Percentiles rank a stretch among this genome's conserved stretches.
phyloP scores from a whole-genome alignment of 2,797 vertebrate species.

The Triplophysa yarkandensis region DNA sequence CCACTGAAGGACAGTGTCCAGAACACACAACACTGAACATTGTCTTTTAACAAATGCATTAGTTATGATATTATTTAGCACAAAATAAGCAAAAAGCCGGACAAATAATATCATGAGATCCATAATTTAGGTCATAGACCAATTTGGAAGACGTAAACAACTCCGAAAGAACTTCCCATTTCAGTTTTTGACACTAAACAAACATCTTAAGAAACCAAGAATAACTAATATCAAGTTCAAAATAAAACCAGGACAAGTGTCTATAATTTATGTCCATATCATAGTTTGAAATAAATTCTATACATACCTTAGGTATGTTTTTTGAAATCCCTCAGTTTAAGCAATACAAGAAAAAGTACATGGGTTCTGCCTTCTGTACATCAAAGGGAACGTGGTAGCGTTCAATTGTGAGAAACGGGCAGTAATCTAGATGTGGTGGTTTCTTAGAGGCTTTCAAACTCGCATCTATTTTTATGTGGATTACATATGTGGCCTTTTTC shows the following conservation, averaged over 20 bases:
- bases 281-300: too few relatives aligned
- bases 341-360: background rate
- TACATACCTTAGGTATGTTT: background rate
- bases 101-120: too few relatives aligned
- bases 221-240: too few relatives aligned
- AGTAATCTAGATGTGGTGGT: constrained; percentile 40
- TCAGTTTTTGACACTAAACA: too few relatives aligned
- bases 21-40: background rate
- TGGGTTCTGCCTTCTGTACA: background rate
- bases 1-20: constrained; percentile 33
- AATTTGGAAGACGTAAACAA: too few relatives aligned
- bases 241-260: too few relatives aligned
- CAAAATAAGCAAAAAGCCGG: background rate
- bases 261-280: too few relatives aligned
- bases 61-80: background rate
- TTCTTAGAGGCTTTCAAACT: constrained; percentile 52
- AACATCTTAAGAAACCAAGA: too few relatives aligned
- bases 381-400: background rate
- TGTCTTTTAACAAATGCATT: background rate
- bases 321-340: background rate
- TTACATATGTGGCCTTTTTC: constrained; percentile 39
- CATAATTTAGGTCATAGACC: too few relatives aligned
- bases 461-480: constrained; percentile 44
- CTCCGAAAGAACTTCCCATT: too few relatives aligned
- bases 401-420: constrained; percentile 19